Conservation (phyloP, 2,888 invertebrate species). For the Platycheirus albimanus region DNA sequence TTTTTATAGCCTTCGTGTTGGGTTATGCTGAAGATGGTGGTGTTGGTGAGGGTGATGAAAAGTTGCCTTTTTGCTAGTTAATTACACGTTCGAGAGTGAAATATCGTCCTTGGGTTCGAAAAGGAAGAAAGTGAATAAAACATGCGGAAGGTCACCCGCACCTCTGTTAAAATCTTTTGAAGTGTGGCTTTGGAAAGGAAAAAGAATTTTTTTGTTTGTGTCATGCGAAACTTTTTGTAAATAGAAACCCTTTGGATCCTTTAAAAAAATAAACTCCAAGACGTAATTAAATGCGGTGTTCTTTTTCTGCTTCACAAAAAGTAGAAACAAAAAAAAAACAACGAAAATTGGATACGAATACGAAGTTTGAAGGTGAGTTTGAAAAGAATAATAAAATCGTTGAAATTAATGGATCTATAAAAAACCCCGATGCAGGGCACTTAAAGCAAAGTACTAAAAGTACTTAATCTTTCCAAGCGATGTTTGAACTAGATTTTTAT, state of each 20-base stretch:
- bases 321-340: background rate
- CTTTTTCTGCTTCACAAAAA: background rate
- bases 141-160: background rate
- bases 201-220: constrained; percentile 6
- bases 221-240: background rate
- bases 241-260: background rate
- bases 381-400: background rate
- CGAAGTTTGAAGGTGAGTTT: background rate
- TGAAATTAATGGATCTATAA: background rate
- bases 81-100: constrained; percentile 23
- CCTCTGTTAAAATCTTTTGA: background rate
- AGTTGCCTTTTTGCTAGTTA: constrained; percentile 20
- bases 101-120: constrained; percentile 2
- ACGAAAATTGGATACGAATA: no score
- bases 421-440: no score
- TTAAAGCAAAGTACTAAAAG: no score
- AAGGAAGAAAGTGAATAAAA: background rate
- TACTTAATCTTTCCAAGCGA: no score
- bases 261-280: background rate
- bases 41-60: background rate
- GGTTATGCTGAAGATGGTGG: background rate
- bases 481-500: no score
- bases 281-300: background rate
- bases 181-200: constrained; percentile 9
- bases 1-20: constrained; percentile 26